Conservation (phyloP, 1,140 invertebrate species). For the Zaprionus taronus region DNA sequence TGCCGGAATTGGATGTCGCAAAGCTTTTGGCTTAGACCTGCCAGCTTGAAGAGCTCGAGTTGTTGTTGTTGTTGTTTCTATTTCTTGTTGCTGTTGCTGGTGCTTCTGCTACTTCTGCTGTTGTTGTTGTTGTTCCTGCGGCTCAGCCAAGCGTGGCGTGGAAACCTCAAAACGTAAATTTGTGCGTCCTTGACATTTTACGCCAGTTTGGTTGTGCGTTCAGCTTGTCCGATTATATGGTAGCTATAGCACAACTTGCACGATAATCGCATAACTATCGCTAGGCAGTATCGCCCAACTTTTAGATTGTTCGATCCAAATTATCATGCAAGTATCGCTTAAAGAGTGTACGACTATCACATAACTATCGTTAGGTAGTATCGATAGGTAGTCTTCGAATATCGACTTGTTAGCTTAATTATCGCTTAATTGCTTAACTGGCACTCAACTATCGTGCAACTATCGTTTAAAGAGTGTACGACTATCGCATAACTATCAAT, state of each 20-base stretch:
- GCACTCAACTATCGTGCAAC: no score
- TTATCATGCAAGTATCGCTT: no score
- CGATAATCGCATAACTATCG: background rate
- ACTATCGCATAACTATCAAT: background rate
- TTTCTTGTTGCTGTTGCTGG: background rate
- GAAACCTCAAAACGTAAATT: constrained; percentile 64
- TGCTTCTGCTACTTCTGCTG: background rate
- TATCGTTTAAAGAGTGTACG: no score
- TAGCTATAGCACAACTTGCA: background rate
- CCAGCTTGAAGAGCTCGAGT: constrained; percentile 7
- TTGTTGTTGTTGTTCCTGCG: background rate
- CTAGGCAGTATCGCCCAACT: background rate
- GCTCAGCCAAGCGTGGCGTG: constrained; percentile 51
- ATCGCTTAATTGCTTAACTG: no score
- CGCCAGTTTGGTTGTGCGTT: constrained; percentile 43
- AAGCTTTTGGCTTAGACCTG: constrained; percentile 37
- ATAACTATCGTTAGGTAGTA: background rate
- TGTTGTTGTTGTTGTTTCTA: constrained; percentile 1
- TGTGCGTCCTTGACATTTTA: constrained; percentile 66
- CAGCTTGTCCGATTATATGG: constrained; percentile 7
- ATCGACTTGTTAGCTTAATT: no score
- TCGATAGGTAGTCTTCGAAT: no score
- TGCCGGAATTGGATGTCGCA: constrained; percentile 43
- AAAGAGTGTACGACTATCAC: no score
- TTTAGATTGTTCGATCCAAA: no score